A percentile compares a stretch with the other conserved stretches of the same genome.
Evolutionary conservation across 2,888 invertebrate genomes (phyloP).

Genomic region (Stomorhina lunata): DNA sequence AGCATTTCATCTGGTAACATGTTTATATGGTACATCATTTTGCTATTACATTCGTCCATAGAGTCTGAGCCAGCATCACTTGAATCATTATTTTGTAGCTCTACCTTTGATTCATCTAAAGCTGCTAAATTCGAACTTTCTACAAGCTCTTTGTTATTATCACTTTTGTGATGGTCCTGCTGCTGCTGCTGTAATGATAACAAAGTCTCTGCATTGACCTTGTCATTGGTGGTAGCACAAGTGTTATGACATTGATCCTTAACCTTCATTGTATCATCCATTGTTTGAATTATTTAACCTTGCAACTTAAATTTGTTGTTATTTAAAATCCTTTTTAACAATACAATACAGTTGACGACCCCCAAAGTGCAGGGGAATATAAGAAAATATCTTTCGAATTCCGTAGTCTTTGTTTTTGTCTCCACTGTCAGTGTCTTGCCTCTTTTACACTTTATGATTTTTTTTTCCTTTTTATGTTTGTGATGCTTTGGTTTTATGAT

Average conservation of each 20-base stretch:
- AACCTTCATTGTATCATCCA: slow-evolving; percentile 56
- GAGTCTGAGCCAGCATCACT: not conserved
- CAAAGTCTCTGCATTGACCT: slow-evolving; percentile 51
- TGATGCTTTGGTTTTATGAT: not conserved
- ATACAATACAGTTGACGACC: not conserved
- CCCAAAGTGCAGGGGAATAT: not conserved
- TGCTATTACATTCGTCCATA: not conserved
- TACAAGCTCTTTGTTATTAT: not conserved
- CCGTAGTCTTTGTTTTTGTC: slow-evolving; percentile 37
- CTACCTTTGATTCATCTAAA: not conserved
- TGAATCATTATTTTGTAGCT: not conserved
- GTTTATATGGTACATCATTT: slow-evolving; percentile 48
- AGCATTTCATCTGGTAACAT: slow-evolving; percentile 94
- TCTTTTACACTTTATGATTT: not conserved
- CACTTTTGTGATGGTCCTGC: not conserved
- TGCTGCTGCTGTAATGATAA: slow-evolving; percentile 25
- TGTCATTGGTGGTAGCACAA: slow-evolving; percentile 43
- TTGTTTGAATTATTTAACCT: slow-evolving; percentile 30
- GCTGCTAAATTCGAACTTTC: not conserved
- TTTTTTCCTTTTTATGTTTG: not conserved
- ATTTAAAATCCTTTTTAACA: slow-evolving; percentile 15
- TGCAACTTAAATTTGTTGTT: slow-evolving; percentile 20
- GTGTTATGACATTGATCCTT: slow-evolving; percentile 57
- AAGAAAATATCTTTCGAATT: slow-evolving; percentile 10
- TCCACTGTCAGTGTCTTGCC: slow-evolving; percentile 19